These are phyloP conservation scores for Ypsolopha sequella DNA, from an alignment of 2,888 invertebrate species.

Conservation along the genomic window DNA sequence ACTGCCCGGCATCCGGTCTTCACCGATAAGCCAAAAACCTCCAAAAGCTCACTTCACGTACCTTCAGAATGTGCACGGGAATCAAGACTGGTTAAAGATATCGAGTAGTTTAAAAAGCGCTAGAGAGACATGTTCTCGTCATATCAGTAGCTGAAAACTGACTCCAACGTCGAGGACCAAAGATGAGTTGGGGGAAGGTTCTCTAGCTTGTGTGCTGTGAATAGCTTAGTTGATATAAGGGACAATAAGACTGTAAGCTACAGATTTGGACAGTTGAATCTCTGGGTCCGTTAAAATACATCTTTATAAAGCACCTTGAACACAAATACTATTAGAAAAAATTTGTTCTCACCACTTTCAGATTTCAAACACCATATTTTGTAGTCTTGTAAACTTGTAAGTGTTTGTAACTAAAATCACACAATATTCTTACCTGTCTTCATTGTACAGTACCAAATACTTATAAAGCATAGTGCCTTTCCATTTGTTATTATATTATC, in stretches of 20 bases:
- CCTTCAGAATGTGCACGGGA: constrained; percentile 29
- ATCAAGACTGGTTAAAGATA: constrained; percentile 58
- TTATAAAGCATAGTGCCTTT: constrained; percentile 59
- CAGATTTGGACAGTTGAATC: constrained; percentile 8
- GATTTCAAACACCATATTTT: not conserved
- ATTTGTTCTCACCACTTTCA: not conserved
- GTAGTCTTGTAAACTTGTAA: too few species aligned
- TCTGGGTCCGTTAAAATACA: constrained; percentile 4
- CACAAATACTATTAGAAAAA: not conserved
- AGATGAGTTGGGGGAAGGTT: constrained; percentile 21
- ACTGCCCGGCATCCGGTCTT: constrained; percentile 39
- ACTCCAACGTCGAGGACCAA: constrained; percentile 47
- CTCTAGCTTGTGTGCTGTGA: constrained; percentile 35
- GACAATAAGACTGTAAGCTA: constrained; percentile 43
- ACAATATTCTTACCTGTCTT: not conserved
- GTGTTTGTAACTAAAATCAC: too few species aligned
- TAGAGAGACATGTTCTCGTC: constrained; percentile 41
- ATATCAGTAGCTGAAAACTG: constrained; percentile 54
- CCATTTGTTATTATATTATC: constrained; percentile 14
- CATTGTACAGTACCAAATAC: not conserved
- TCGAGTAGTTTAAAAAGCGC: constrained; percentile 39
- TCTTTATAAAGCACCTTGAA: not conserved
- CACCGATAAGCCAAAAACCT: constrained; percentile 35
- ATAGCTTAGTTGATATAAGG: constrained; percentile 30
- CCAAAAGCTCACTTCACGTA: constrained; percentile 7